Evolutionary conservation across 2,888 invertebrate species (phyloP), one percentile per base, ranked within the genome.

Genomic region (Aphodius granarius): DNA sequence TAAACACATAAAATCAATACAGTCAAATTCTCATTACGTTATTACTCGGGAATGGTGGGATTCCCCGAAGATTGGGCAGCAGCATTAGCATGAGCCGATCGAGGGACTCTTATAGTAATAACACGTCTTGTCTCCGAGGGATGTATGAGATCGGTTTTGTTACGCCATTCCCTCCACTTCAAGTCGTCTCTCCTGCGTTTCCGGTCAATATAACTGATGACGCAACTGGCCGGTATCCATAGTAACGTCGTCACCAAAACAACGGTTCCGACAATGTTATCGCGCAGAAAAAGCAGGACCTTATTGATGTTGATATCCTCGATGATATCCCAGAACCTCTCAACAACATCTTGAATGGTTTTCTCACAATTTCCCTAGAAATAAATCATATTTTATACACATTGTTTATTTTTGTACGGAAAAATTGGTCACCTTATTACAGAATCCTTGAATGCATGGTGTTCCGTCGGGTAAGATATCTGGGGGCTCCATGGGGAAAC

Each of bases 301-400:
- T 96, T 95, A 86, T 96, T 97, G 77, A 97, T 97, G 87, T 97
- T 97, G 76, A 97, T 97, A 83, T 97, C 97, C 87, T 98, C 97
- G 78, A 98, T 97, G 72, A 98, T 97, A 85, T 97, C 96, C 97
- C 98, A 98, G 87, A 98, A 96, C 23, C 98, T 91, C 86, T 97
- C 97, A 9, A 98, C 97, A 20, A 98, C 96, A 85, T 98, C 97
- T 85, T 97, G 96, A 77, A 96, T 95, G 0, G 97, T 96, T 87
- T 97, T 97, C 86, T 97, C 96, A 84, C 98, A 98, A 21, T 94
- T 91, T 6, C 98, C 98, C 96, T 97, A 86, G 4, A 87, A 85
- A 17, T 18, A 65, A 66, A 68, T 20, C n/a, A n/a, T n/a, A n/a
- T n/a, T n/a, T n/a, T n/a, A n/a, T n/a, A n/a, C n/a, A n/a, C n/a